Conservation (phyloP, 1,140 invertebrate genomes). For the Neodiprion virginianus region DNA sequence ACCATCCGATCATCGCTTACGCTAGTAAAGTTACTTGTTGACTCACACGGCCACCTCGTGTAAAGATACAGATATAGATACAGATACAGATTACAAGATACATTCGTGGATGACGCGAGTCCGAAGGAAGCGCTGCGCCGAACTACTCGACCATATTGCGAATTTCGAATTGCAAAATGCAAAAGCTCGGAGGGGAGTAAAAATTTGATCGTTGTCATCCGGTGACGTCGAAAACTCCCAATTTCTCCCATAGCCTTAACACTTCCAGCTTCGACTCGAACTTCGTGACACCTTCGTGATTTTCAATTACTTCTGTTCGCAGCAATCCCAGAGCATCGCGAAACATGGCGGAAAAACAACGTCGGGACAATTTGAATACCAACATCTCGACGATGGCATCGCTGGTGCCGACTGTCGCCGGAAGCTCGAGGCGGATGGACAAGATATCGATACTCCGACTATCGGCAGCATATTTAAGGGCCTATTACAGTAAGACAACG, state of each 20-base stretch:
- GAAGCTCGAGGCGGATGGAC: slow-evolving; percentile 81
- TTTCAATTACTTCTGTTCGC: slow-evolving; percentile 23
- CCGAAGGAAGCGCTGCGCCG: too few relatives aligned
- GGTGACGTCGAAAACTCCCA: too few relatives aligned
- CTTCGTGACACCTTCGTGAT: neutral
- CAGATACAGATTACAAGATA: neutral
- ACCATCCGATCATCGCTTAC: neutral
- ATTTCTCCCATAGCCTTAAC: too few relatives aligned
- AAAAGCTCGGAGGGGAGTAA: too few relatives aligned
- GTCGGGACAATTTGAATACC: slow-evolving; percentile 87
- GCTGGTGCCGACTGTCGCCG: slow-evolving; percentile 82
- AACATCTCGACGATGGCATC: slow-evolving; percentile 83
- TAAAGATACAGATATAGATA: neutral
- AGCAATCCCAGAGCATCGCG: slow-evolving; percentile 78
- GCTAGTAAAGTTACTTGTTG: slow-evolving; percentile 11
- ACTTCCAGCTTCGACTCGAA: too few relatives aligned
- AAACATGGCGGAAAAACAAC: slow-evolving; percentile 87
- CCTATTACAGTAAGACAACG: slow-evolving; percentile 67
- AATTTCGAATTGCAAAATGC: too few relatives aligned
- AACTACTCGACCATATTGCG: too few relatives aligned
- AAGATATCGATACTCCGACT: slow-evolving; percentile 89
- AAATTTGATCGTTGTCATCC: too few relatives aligned
- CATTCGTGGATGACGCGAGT: neutral
- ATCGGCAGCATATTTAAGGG: slow-evolving; percentile 77
- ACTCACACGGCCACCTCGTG: neutral